Base-by-base conservation (phyloP, 2,888 invertebrate genomes). In the Aelia acuminata region DNA sequence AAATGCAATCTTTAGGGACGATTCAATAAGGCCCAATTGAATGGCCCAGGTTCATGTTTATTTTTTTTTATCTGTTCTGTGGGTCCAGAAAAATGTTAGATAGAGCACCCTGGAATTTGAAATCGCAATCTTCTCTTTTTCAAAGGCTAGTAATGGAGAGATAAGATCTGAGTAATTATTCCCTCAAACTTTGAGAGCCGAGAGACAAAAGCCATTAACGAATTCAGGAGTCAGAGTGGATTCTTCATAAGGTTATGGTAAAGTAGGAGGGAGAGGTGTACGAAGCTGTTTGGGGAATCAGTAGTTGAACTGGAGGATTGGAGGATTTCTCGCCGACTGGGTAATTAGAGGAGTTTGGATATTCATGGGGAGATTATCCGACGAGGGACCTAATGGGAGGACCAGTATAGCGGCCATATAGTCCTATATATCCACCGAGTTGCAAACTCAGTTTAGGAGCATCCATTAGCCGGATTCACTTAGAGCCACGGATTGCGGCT, bases 271-370 rank as follows among this genome's bases (percentile, higher is more conserved):
- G 20, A 70, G 63, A 31, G 63, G 18, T 7, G 18, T 35, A 70
- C 4, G 63, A 15, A 63, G 31, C 63, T 63, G 26, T 26, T 31
- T n/a, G 11, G n/a, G 43, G n/a, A 80, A 43, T 80, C 80, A 43
- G 80, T 80, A n/a, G 75, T 22, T 75, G 75, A 75, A 43, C 75
- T 35, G 75, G 39, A 75, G 80, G 80, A 43, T 47, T 80, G 3
- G 10, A 80, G 80, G 80, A 80, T 80, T 80, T 47, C 80, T 80
- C 43, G 43, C 80, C 80, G 53, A 39, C 85, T 49, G 53, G 48
- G 85, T 85, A 85, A 85, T 85, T 85, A 85, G 85, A 18, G 43
- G 85, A 85, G 85, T 85, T 85, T n/a, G 85, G 85, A 85, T 85
- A 85, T 85, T 85, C 85, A 85, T 85, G 85, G 85, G 35, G 49